Evolutionary conservation across 1,140 invertebrate species (phyloP), one percentile per base, ranked within the genome.

Genomic region (Latrodectus geometricus): DNA sequence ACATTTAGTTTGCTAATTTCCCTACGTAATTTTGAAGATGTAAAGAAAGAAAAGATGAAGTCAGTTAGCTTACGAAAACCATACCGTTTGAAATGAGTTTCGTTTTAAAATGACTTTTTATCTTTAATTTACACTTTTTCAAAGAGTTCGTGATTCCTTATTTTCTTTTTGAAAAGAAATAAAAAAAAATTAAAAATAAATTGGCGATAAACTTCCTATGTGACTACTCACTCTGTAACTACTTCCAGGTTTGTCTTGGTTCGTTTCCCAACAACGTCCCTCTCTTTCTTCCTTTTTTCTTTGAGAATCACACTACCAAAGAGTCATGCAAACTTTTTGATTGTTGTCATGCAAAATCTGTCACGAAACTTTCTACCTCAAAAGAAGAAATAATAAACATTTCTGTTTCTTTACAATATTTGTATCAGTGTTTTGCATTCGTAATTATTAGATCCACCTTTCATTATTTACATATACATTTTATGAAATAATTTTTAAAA

Each of bases 31-130:
- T 35, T 35, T 35, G 1, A 83, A 35, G 65, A 83, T 74, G 65
- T 74, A 83, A 74, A 74, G 14, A 83, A 83, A 83, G 14, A 74
- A 75, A 61, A n/a, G 23, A 23, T 35, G 68, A 79, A 66, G 15
- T 48, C 15, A 79, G 54, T n/a, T n/a, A n/a, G n/a, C n/a, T 74
- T 52, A 65, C 80, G 49, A 75, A 83, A 83, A 61, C 49, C 80
- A 83, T 72, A 70, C 80, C 74, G 70, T 72, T 83, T 83, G 80
- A 83, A 83, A 83, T 74, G 80, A 75, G 80, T 83, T 83, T 54
- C 72, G 70, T 65, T 74, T 48, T 73, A 65, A 83, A 73, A 83
- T 20, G 49, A 50, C 80, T 83, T n/a, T n/a, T n/a, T 83, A 83
- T 74, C 80, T n/a, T n/a, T n/a, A 68, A 68, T 50, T 72, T 48